These are phyloP conservation scores for Chloroclystis v-ata DNA, from an alignment of 2,888 invertebrate species.

Conservation along the genomic window DNA sequence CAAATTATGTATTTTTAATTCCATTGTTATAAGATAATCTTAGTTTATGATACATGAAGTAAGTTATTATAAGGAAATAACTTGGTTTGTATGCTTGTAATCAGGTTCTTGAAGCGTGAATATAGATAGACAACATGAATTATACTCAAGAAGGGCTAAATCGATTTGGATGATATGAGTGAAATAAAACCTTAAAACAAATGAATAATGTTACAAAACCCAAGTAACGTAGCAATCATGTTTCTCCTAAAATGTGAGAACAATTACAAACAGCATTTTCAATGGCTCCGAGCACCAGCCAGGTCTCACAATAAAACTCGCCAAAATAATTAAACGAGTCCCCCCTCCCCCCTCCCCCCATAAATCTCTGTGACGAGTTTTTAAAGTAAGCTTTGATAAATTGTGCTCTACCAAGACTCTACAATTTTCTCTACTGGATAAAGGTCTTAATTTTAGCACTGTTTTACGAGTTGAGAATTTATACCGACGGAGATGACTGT, in stretches of 20 bases:
- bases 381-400: conserved; percentile 45
- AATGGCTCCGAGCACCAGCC: not conserved
- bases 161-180: too few species aligned
- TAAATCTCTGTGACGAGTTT: conserved; percentile 50
- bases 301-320: conserved; percentile 18
- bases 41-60: too few species aligned
- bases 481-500: conserved; percentile 12
- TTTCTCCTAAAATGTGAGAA: not conserved
- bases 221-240: too few species aligned
- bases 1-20: too few species aligned
- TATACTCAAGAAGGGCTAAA: too few species aligned
- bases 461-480: conserved; percentile 38
- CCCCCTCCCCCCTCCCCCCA: conserved; percentile 24
- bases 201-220: too few species aligned
- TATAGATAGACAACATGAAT: too few species aligned
- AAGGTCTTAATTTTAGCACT: conserved; percentile 38
- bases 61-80: too few species aligned
- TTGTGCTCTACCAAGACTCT: conserved; percentile 22
- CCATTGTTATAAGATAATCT: too few species aligned
- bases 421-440: conserved; percentile 21
- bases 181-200: too few species aligned
- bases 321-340: conserved; percentile 35
- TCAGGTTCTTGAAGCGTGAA: too few species aligned
- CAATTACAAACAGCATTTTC: not conserved
- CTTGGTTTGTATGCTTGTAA: too few species aligned